Evolutionary conservation across 2,888 invertebrate genomes (phyloP).

Genomic region (Alcis repandata): DNA sequence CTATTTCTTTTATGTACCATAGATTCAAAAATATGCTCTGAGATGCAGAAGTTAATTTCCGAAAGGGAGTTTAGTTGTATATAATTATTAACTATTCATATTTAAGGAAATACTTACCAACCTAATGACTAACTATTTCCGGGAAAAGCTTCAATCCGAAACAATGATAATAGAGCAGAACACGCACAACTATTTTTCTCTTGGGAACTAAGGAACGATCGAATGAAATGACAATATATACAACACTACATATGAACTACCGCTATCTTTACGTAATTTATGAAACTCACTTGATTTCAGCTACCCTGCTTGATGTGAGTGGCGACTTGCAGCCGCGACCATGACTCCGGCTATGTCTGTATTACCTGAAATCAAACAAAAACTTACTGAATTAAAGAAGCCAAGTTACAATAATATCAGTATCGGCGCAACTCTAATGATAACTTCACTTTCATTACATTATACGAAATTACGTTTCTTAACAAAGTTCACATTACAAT

Average conservation of each 20-base stretch:
- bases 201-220: background rate
- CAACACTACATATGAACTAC: too few species aligned
- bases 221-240: conserved; percentile 6
- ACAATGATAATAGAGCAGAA: conserved; percentile 12
- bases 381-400: conserved; percentile 2
- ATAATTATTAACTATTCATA: background rate
- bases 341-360: conserved; percentile 68
- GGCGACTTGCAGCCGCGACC: conserved; percentile 69
- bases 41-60: too few species aligned
- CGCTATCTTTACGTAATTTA: too few species aligned
- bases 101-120: background rate
- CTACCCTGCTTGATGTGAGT: conserved; percentile 83
- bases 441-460: too few species aligned
- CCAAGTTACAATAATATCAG: background rate
- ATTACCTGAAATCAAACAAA: conserved; percentile 66
- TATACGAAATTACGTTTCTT: background rate
- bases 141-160: conserved; percentile 12
- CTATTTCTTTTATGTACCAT: too few species aligned
- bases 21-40: too few species aligned
- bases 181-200: background rate
- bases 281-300: conserved; percentile 67
- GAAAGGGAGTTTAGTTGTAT: too few species aligned
- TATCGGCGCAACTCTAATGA: too few species aligned
- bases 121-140: conserved; percentile 8
- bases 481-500: background rate